Conservation (phyloP, 2,113 vertebrate species). For the Actenoides hombroni region DNA sequence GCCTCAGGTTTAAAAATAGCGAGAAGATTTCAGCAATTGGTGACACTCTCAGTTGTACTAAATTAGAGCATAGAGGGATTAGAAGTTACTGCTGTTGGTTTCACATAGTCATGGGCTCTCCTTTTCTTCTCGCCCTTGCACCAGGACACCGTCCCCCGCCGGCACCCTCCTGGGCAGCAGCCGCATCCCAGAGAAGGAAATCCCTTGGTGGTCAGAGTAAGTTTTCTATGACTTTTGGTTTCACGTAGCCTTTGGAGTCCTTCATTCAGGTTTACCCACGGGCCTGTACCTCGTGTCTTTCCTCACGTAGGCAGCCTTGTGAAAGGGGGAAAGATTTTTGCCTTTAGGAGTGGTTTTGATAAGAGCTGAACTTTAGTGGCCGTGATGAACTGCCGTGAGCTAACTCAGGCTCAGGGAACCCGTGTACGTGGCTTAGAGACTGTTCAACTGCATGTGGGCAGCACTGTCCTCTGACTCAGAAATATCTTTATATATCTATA, state of each 20-base stretch:
- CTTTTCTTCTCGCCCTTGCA: neutral
- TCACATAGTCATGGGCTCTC: neutral
- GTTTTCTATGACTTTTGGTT: neutral
- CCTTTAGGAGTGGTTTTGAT: neutral
- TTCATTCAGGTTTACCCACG: neutral
- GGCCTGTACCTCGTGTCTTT: neutral
- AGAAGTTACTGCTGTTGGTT: neutral
- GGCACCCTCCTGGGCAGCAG: rapidly evolving
- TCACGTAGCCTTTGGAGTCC: neutral
- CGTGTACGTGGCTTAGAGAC: neutral
- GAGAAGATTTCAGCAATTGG: neutral
- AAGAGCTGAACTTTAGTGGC: neutral
- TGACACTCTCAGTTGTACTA: neutral
- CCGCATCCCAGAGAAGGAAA: neutral
- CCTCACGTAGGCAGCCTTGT: rapidly evolving
- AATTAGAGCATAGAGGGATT: neutral
- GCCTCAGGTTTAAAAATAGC: conserved; percentile 38
- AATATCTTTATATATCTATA: neutral
- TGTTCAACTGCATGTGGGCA: neutral
- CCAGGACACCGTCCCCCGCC: neutral
- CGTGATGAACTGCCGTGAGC: neutral
- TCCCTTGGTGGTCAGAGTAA: neutral
- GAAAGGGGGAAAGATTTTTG: neutral
- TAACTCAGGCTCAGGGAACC: neutral
- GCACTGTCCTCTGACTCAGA: neutral